phyloP scores from a whole-genome alignment of 2,797 vertebrate genomes.

The Iguana delicatissima region DNA sequence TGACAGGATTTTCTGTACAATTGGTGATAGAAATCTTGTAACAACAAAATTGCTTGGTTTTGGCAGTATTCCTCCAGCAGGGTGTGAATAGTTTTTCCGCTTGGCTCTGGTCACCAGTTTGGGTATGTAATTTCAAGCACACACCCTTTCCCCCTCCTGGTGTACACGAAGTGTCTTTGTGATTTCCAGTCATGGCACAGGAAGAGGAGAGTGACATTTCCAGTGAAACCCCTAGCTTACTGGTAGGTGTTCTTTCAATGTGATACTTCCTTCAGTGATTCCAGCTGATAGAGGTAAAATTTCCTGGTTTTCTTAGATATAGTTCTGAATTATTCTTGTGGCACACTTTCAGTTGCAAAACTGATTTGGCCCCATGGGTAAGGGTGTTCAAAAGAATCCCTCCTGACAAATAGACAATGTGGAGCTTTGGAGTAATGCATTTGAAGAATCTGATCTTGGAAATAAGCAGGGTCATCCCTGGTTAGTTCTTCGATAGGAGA shows the following conservation, averaged over 20 bases:
- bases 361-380: neutral
- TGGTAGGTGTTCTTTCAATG: neutral
- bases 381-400: neutral
- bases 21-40: neutral
- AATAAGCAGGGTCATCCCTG: too few species aligned
- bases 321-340: neutral
- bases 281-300: neutral
- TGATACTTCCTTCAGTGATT: neutral
- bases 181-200: slow-evolving; percentile 46
- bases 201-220: slow-evolving; percentile 48
- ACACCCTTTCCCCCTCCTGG: slow-evolving; percentile 50
- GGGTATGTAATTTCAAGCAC: slow-evolving; percentile 26
- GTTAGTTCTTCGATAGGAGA: too few species aligned
- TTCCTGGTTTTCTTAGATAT: neutral
- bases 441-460: too few species aligned
- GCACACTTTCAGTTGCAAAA: neutral
- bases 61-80: slow-evolving; percentile 7
- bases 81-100: slow-evolving; percentile 36
- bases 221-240: slow-evolving; percentile 6
- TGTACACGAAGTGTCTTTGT: slow-evolving; percentile 53
- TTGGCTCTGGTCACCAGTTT: slow-evolving; percentile 27
- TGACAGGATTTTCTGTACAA: neutral
- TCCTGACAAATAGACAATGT: neutral
- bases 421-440: neutral
- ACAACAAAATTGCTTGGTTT: slow-evolving; percentile 10